Evolutionary conservation across 2,113 vertebrate genomes (phyloP).

Genomic region (Nycticorax nycticorax): DNA sequence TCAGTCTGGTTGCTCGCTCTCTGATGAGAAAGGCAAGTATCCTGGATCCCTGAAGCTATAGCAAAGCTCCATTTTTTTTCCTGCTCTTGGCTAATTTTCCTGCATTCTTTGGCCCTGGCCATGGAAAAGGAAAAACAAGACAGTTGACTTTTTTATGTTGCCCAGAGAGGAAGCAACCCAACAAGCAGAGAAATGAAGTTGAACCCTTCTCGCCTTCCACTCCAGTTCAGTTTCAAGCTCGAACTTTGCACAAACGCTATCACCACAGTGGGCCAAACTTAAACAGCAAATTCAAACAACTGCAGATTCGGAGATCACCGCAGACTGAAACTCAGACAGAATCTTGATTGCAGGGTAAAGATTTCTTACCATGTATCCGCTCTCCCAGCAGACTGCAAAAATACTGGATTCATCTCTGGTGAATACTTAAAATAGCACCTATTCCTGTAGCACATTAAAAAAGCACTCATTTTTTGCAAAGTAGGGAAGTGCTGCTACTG

Average conservation of each 20-base stretch:
- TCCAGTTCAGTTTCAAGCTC: neutral
- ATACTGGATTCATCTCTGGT: neutral
- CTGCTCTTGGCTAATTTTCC: conserved; percentile 30
- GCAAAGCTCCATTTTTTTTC: neutral
- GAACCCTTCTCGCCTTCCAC: neutral
- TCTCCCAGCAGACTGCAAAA: neutral
- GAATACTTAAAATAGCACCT: conserved; percentile 46
- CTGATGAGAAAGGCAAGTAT: conserved; percentile 55
- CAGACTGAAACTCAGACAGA: neutral
- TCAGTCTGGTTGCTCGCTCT: conserved; percentile 28
- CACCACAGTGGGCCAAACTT: neutral
- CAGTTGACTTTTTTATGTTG: conserved; percentile 1
- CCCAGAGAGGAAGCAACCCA: conserved; percentile 22
- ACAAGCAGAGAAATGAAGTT: neutral
- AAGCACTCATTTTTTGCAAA: neutral
- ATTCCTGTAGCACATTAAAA: conserved; percentile 27
- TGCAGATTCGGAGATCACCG: neutral
- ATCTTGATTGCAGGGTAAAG: neutral
- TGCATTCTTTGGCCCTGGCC: neutral
- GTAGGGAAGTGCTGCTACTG: neutral
- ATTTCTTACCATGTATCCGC: neutral
- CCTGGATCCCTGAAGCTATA: conserved; percentile 27
- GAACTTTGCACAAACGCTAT: neutral
- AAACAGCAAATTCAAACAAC: neutral
- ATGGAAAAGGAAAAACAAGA: conserved; percentile 33